phyloP scores from a whole-genome alignment of 1,140 invertebrate species.

The Drosophila auraria region DNA sequence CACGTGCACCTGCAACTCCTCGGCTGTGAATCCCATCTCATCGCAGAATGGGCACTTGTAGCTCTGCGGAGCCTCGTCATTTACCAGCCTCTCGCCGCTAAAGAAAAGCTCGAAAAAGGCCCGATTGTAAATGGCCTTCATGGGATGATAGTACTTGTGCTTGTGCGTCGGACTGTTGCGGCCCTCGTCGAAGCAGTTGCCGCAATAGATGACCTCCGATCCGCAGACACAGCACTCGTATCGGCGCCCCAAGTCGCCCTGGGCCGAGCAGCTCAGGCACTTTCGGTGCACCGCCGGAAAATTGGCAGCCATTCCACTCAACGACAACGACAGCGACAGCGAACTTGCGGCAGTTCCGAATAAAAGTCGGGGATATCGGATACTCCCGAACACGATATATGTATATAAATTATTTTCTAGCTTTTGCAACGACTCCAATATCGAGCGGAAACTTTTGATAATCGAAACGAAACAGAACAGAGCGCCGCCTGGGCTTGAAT shows the following conservation, averaged over 20 bases:
- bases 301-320: conserved; percentile 3
- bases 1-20: conserved; percentile 54
- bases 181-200: conserved; percentile 32
- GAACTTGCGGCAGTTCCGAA: too few relatives aligned
- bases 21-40: conserved; percentile 40
- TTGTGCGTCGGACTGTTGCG: conserved; percentile 17
- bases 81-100: conserved; percentile 35
- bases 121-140: conserved; percentile 51
- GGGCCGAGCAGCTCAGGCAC: conserved; percentile 31
- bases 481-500: not conserved
- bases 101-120: conserved; percentile 44
- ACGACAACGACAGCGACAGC: not conserved
- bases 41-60: conserved; percentile 57
- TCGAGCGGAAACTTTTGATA: not conserved
- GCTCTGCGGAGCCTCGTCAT: conserved; percentile 55
- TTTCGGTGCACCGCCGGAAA: conserved; percentile 1
- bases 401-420: not conserved
- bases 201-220: conserved; percentile 42
- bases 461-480: not conserved
- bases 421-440: conserved; percentile 9
- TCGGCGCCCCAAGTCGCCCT: conserved; percentile 17
- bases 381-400: not conserved
- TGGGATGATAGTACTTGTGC: conserved; percentile 65
- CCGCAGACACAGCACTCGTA: conserved; percentile 59
- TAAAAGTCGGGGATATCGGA: not conserved